Base-by-base conservation (phyloP, 2,797 vertebrate genomes). In the Mareca strepera region DNA sequence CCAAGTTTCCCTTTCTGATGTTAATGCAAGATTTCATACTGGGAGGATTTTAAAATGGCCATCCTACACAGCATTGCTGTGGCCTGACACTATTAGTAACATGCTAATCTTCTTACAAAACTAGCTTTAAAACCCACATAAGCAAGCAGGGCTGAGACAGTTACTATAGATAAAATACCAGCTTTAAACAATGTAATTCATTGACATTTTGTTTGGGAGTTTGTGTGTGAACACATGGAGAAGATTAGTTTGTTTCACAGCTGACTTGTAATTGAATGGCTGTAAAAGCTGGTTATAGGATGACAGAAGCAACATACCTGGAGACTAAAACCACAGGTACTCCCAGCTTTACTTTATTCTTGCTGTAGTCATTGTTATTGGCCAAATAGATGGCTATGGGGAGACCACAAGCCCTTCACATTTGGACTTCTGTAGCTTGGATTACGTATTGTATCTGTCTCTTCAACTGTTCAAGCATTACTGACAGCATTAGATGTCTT, bases 41-140 rank as follows among this genome's bases (percentile, higher is more conserved):
- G 13, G 7, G 0, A 70, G 50, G 64, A 69, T 52, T 59, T 59
- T 2, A 26, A 70, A 84, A 62, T 59, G 62, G 78, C 55, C 93
- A 81, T 60, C 80, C 74, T 70, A 76, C 62, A 74, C 56, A 72
- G 58, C 43, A 26, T 2, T 3, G 17, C 41, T 33, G 83, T 22
- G 63, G 86, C 78, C 94, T 90, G 63, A 91, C 74, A 52, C 88
- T 82, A 48, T 92, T 69, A 94, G 91, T 4, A 66, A 86, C 90
- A 59, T 1, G 4, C 8, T 96, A 96, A 97, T 93, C 96, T 89
- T 25, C 96, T 96, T 93, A 85, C 78, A 91, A 91, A 94, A 79
- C 92, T 87, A 88, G 83, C 90, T 89, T 94, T 96, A 92, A 94
- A 96, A 31, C 86, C 91, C 93, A 95, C 83, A 72, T 97, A 94